A percentile compares a stretch with the other conserved stretches of the same genome.
Conservation (phyloP, 2,888 invertebrate genomes). For the Spatulosminthurus flaviceps region DNA sequence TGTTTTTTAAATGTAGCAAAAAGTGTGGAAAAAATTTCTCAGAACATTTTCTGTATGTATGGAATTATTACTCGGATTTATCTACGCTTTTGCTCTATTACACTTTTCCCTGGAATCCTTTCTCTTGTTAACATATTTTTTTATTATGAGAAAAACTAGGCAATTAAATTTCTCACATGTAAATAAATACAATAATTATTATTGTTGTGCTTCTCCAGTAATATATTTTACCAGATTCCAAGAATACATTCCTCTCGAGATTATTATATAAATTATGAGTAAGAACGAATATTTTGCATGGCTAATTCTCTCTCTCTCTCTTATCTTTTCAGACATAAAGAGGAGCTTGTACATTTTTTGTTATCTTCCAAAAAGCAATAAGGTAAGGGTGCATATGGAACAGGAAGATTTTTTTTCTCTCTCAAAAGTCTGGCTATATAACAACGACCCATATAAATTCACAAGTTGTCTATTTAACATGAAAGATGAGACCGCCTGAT, state of each 20-base stretch:
- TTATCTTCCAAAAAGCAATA: neutral
- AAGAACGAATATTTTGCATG: conserved; percentile 9
- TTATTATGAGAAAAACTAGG: neutral
- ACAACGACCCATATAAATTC: conserved; percentile 54
- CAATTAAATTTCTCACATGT: no score
- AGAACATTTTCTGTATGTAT: no score
- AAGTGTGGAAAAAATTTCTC: no score
- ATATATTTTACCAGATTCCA: neutral
- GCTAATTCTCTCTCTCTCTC: conserved; percentile 11
- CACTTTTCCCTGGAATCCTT: neutral
- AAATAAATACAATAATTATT: no score
- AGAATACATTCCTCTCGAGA: no score
- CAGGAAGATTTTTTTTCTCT: neutral
- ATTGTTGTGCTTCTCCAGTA: no score
- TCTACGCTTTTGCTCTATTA: no score
- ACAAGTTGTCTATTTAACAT: conserved; percentile 56
- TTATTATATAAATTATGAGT: no score
- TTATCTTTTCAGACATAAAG: no score
- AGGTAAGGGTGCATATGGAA: neutral
- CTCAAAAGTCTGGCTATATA: conserved; percentile 38
- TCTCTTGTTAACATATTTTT: neutral
- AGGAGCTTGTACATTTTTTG: neutral
- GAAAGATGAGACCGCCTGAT: conserved; percentile 54
- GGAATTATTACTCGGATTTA: no score
- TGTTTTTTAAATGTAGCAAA: neutral